Base-by-base conservation (phyloP, 2,888 invertebrate genomes). In the Oegoconia quadripuncta region DNA sequence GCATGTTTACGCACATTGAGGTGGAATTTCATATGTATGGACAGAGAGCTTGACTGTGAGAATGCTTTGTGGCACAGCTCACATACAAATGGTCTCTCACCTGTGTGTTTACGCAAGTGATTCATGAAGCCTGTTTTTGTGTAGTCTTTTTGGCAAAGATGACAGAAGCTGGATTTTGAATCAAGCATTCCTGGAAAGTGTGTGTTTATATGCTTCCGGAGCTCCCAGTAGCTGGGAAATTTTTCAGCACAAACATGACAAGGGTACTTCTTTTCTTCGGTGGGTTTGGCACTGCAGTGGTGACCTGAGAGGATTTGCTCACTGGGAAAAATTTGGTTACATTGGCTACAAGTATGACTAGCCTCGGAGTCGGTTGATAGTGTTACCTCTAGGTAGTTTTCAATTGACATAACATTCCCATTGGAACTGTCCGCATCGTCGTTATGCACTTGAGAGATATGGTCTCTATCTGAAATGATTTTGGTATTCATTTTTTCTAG, bases 51-150 rank as follows among this genome's bases (percentile, higher is more conserved):
- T 9, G 88, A 88, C 48, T 88, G 88, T 32, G 88, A 88, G 57
- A 88, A 88, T 17, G 88, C 88, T 53, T 88, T 88, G 54, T 86
- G 78, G 48, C 88, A 88, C 17, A 88, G 74, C 59, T 88, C 88
- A 70, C 88, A 88, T 9, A 88, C 88, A 74, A 88, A 88, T 9
- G 88, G 88, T 36, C 88, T 57, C 55, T 88, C 88, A 5, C 88
- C 88, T 0, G 88, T 88, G 49, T 88, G 88, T 55, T 88, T 88
- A 28, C 88, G 75, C 26, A 88, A 68, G 55, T 88, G 88, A 57
- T 88, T 88, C 88, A 88, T 88, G 44, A 88, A 88, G 26, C 88
- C 88, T 41, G 88, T 88, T 52, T 88, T 88, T 5, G 88, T 88
- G 47, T 88, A 88, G 64, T 88, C 88, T 58, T 88, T 88, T 50